Base-by-base conservation (phyloP, 2,113 vertebrate species). In the Cephalopholis sonnerati region DNA sequence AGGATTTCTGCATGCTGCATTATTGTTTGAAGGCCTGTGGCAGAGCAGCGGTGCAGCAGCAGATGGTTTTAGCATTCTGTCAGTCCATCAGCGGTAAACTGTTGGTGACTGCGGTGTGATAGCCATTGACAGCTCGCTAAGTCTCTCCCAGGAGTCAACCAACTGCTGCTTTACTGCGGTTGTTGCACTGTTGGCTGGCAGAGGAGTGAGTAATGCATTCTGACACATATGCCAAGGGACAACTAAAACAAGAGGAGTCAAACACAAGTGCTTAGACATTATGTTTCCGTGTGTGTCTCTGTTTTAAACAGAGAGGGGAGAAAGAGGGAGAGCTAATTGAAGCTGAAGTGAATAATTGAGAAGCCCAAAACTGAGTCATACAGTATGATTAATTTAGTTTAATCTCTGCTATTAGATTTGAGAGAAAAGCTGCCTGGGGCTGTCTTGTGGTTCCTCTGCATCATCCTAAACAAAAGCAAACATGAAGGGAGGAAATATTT, bases 301-400 rank as follows among this genome's bases (percentile, higher is more conserved):
- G 11, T 50, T 63, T 36, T 22, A 32, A 32, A 27, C 12, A 41
- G 41, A 39, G 61, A 11, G 24, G 55, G 27, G 24, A 7, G 6
- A 57, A 57, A 39, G 20, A 13, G 63, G 59, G 44, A 7, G 39
- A 39, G 57, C 41, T 74, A 86, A 74, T 69, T 82, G 79, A 74
- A 78, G 58, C 50, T 44, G 41, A 69, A 41, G 63, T 82, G 53
- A 82, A 85, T 87, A 79, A 90, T 79, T 85, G 25, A 90, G 66
- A 68, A 79, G 46, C 48, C 57, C 48, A 50, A 71, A 75, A 75
- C 69, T 81, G 59, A 66, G 66, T 63, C 61, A 74, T 66, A 39
- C 39, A 39, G 3, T 61, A 77, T 85, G 57, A 74, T 85, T 89
- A 63, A 84, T 84, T 87, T 50, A 71, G 62, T 32, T 79, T 57